Percentiles rank a stretch among this genome's conserved stretches.
Evolutionary conservation across 2,888 invertebrate genomes (phyloP).

Genomic region (Anarsia innoxiella): DNA sequence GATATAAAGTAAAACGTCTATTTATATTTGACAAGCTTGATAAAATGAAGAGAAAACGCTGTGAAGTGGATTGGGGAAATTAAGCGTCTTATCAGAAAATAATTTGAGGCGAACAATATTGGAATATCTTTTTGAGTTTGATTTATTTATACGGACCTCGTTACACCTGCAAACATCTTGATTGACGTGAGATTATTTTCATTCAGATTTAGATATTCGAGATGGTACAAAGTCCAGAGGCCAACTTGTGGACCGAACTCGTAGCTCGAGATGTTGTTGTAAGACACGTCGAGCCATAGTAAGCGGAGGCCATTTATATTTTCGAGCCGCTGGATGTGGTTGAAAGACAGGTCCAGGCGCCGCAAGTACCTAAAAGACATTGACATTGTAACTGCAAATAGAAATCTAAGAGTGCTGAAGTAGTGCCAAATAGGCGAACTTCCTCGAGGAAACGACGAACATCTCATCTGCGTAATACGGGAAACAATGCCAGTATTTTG

Average conservation of each 20-base stretch:
- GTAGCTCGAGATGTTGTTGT: constrained; percentile 68
- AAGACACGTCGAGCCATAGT: constrained; percentile 71
- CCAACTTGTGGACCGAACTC: constrained; percentile 51
- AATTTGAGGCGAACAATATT: too few species aligned
- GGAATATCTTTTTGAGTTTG: too few species aligned
- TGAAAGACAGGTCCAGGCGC: constrained; percentile 75
- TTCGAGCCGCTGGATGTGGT: constrained; percentile 72
- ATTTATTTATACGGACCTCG: too few species aligned
- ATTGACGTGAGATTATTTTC: constrained; percentile 71
- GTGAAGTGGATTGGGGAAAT: too few species aligned
- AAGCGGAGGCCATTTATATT: constrained; percentile 72
- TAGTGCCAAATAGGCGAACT: constrained; percentile 5
- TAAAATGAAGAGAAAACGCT: too few species aligned
- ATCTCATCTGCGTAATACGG: constrained; percentile 5
- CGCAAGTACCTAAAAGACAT: constrained; percentile 68
- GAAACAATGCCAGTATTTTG: constrained; percentile 1
- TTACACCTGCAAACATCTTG: constrained; percentile 65
- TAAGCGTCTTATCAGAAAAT: too few species aligned
- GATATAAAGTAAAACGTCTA: too few species aligned
- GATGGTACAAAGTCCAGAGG: constrained; percentile 67
- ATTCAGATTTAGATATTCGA: constrained; percentile 69
- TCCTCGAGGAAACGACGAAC: constrained; percentile 9
- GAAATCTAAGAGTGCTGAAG: constrained; percentile 3
- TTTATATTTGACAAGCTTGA: too few species aligned
- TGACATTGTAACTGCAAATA: constrained; percentile 5